These are phyloP conservation scores for Drosophila leontia DNA, from an alignment of 1,140 invertebrate genomes.

Conservation along the genomic window DNA sequence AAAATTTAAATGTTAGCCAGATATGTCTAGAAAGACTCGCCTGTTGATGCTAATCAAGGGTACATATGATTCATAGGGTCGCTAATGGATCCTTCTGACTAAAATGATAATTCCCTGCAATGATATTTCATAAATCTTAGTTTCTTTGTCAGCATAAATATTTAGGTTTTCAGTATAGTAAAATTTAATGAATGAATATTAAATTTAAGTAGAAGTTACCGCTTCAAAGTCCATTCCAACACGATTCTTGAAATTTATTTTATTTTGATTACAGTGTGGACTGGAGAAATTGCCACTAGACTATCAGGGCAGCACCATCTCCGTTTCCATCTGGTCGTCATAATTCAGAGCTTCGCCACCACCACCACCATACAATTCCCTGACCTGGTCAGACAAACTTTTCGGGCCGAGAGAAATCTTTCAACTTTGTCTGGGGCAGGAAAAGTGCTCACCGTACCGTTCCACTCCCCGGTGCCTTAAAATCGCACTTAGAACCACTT, in stretches of 20 bases:
- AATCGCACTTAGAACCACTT: constrained; percentile 52
- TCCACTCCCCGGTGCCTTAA: constrained; percentile 4
- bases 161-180: not conserved
- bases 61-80: no score
- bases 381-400: constrained; percentile 44
- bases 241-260: constrained; percentile 12
- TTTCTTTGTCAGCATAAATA: not conserved
- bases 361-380: constrained; percentile 11
- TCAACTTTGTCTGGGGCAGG: constrained; percentile 35
- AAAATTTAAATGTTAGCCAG: no score
- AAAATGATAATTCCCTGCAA: no score
- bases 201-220: not conserved
- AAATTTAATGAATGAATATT: not conserved
- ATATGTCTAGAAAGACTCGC: no score
- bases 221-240: not conserved
- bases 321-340: constrained; percentile 2
- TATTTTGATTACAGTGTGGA: constrained; percentile 13
- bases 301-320: constrained; percentile 9
- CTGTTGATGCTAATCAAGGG: no score
- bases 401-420: constrained; percentile 32
- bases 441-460: constrained; percentile 15
- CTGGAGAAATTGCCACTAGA: constrained; percentile 12
- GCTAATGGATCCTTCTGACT: no score
- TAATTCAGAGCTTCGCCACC: constrained; percentile 14
- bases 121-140: no score